Conservation (phyloP, 1,140 invertebrate species). For the Drosophila athabasca region DNA sequence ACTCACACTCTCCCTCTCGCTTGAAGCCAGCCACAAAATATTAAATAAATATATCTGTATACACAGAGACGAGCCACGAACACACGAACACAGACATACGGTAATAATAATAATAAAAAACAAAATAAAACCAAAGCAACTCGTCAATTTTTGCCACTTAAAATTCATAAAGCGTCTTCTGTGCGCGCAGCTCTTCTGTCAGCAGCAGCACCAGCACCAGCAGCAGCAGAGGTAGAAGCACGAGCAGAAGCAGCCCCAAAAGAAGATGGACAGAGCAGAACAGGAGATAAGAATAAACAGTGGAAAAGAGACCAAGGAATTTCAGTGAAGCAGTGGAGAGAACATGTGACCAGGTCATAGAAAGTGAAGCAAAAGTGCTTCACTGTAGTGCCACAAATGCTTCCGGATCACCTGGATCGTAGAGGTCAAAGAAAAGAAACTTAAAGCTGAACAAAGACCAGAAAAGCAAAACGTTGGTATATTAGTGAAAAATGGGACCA, state of each 20-base stretch:
- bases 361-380: no score
- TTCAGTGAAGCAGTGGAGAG: constrained; percentile 6
- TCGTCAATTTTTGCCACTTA: constrained; percentile 78
- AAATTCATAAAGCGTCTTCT: constrained; percentile 75
- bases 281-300: no score
- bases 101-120: constrained; percentile 66
- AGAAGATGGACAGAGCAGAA: no score
- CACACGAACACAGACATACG: background rate
- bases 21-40: constrained; percentile 49
- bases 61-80: constrained; percentile 12
- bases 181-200: constrained; percentile 15
- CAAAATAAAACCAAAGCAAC: constrained; percentile 79
- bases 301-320: background rate
- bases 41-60: constrained; percentile 61
- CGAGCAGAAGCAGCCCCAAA: background rate
- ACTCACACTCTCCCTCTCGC: no score
- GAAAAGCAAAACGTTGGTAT: no score
- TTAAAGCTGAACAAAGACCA: no score
- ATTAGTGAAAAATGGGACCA: no score
- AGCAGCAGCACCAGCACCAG: background rate
- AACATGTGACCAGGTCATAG: background rate
- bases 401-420: no score
- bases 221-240: background rate
- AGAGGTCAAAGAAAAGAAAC: no score
- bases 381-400: no score